Percentiles rank a stretch among this genome's conserved stretches.
Evolutionary conservation across 2,113 vertebrate genomes (phyloP).

Genomic region (Pteronura brasiliensis): DNA sequence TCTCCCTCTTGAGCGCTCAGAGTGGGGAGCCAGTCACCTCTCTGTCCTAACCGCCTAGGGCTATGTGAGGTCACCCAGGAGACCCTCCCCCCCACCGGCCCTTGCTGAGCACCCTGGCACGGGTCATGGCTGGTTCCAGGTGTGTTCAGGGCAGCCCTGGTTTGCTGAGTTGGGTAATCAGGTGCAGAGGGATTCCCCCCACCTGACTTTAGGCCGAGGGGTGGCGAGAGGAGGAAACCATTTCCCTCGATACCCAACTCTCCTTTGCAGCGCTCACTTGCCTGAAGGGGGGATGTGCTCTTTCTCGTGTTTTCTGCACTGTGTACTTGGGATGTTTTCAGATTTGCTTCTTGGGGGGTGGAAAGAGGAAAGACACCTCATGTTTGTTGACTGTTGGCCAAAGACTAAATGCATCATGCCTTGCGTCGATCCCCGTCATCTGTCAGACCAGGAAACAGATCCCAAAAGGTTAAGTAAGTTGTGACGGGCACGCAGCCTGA

Average conservation of each 20-base stretch:
- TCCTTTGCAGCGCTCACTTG: fast-evolving
- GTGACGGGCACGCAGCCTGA: not conserved
- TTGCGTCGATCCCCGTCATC: not conserved
- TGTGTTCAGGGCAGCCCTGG: not conserved
- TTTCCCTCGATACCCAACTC: not conserved
- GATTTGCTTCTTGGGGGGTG: not conserved
- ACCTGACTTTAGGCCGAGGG: not conserved
- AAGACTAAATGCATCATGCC: not conserved
- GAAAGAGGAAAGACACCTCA: not conserved
- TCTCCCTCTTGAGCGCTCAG: not conserved
- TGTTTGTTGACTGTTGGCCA: not conserved
- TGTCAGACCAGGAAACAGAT: not conserved
- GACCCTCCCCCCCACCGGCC: not conserved
- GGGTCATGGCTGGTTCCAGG: not conserved
- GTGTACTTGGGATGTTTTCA: not conserved
- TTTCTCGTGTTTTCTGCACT: not conserved
- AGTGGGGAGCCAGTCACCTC: not conserved
- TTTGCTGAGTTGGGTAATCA: not conserved
- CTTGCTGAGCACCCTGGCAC: not conserved
- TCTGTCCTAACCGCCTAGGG: not conserved
- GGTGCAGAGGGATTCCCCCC: not conserved
- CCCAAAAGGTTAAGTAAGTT: not conserved
- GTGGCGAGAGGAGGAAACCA: not conserved
- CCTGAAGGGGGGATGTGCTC: not conserved
- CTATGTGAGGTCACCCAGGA: not conserved